These are phyloP conservation scores for Drosophila robusta DNA, from an alignment of 2,888 invertebrate genomes.

Conservation along the genomic window DNA sequence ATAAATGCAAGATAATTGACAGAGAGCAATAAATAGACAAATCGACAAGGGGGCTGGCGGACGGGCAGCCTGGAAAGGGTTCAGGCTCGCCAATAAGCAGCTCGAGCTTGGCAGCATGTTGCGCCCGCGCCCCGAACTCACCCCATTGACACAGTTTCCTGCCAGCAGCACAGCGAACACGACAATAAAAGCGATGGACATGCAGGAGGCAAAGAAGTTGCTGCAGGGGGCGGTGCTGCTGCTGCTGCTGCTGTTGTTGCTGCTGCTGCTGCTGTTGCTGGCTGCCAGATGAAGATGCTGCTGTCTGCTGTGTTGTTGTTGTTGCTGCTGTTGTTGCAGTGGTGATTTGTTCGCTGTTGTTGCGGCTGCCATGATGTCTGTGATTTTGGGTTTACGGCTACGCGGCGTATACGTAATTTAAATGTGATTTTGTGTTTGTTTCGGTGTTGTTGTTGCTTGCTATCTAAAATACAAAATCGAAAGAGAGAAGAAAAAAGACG, in stretches of 20 bases:
- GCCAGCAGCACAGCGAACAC: conserved; percentile 82
- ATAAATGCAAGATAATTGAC: conserved; percentile 60
- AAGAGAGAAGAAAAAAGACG: conserved; percentile 42
- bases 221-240: conserved; percentile 42
- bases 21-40: conserved; percentile 48
- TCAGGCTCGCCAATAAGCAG: conserved; percentile 24
- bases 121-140: conserved; percentile 71
- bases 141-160: conserved; percentile 85
- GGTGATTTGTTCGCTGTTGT: conserved; percentile 66
- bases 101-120: conserved; percentile 23
- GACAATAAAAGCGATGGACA: conserved; percentile 64
- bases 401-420: conserved; percentile 75
- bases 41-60: conserved; percentile 13
- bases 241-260: conserved; percentile 29
- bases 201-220: conserved; percentile 48
- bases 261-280: conserved; percentile 9
- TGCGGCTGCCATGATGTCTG: conserved; percentile 75
- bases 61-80: conserved; percentile 14
- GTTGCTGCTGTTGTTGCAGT: conserved; percentile 50
- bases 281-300: conserved; percentile 65
- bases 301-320: conserved; percentile 42
- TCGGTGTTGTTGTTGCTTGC: conserved; percentile 27
- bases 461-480: conserved; percentile 59
- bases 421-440: conserved; percentile 60
- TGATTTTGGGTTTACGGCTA: conserved; percentile 55